A percentile compares a stretch with the other conserved stretches of the same genome.
Conservation (phyloP, 92 coral and sea anemone genomes). For the Phenganax subtilis region DNA sequence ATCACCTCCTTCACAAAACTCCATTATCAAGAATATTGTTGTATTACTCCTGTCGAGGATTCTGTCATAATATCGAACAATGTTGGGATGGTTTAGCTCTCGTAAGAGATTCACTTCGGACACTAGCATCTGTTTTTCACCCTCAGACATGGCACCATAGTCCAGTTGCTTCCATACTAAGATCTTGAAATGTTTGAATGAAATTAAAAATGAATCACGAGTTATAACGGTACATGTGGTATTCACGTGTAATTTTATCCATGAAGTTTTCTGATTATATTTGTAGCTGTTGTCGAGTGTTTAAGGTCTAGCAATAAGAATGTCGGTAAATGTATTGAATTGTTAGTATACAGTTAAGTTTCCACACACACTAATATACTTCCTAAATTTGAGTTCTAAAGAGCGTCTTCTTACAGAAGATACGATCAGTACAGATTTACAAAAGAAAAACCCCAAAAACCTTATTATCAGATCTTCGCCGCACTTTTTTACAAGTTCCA, state of each 20-base stretch:
- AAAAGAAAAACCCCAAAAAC: constrained; percentile 33
- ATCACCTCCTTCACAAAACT: constrained; percentile 94
- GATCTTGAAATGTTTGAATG: constrained; percentile 44
- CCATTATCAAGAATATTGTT: constrained; percentile 92
- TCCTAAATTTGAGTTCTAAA: no score
- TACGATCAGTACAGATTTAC: neutral
- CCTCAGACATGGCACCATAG: constrained; percentile 94
- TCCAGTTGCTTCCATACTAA: constrained; percentile 96
- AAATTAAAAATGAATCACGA: neutral
- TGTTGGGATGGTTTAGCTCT: constrained; percentile 90
- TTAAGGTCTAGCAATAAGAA: no score
- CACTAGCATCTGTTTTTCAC: constrained; percentile 92
- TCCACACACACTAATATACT: no score
- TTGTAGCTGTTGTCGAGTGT: no score
- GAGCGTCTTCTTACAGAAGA: neutral
- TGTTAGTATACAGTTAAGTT: no score
- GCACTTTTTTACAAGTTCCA: constrained; percentile 89
- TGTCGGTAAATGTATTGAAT: no score
- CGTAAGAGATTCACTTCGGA: constrained; percentile 94
- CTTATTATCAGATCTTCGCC: constrained; percentile 84
- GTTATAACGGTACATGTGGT: neutral
- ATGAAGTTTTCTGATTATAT: no score
- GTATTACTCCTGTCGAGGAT: constrained; percentile 84
- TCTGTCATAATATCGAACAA: constrained; percentile 90
- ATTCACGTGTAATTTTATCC: neutral